Base-by-base conservation (phyloP, 2,888 invertebrate species). In the Sipunculus nudus region DNA sequence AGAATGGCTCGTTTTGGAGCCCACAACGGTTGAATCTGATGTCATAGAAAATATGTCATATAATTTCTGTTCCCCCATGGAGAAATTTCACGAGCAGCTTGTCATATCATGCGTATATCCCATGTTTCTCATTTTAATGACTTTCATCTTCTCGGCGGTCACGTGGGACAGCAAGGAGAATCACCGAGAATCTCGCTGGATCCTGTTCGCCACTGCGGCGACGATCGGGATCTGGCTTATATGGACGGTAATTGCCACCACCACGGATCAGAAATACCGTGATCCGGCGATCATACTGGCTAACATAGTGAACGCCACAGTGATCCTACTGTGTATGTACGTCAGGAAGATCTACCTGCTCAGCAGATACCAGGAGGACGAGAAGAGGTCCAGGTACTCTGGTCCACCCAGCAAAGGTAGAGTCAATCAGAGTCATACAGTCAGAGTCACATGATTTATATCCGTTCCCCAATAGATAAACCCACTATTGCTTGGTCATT, bases 1-100 rank as follows among this genome's bases (percentile, higher is more conserved):
- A 2, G 83, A 85, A 41, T 85, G 85, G 85, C 74, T 86, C 21
- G 78, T 84, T 40, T 71, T 85, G 3, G 77, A 77, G 41, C 77
- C 78, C 0, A 83, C 85, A 0, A 71, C 76, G 16, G 80, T 80
- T 23, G 75, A 74, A 25, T 35, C 70, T 10, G 61, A 65, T 21
- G 50, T 35, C 25, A 8, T 10, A 8, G 28, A n/a, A 21, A 8
- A 25, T 23, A 43, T 41, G 5, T 13, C 28, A 13, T 26, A 25
- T 5, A 8, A 16, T 10, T 25, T 56, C 38, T n/a, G 26, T 28
- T 6, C 35, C 35, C 8, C 55, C 2, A n/a, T 29, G 16, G 54
- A 49, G 25, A 77, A 76, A 55, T 82, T 82, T 61, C 82, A 84
- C 62, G 76, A 78, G 49, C 81, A 82, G 5, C 74, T 85, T 21